phyloP scores from a whole-genome alignment of 2,797 vertebrate species.

The Epinephelus malabaricus region DNA sequence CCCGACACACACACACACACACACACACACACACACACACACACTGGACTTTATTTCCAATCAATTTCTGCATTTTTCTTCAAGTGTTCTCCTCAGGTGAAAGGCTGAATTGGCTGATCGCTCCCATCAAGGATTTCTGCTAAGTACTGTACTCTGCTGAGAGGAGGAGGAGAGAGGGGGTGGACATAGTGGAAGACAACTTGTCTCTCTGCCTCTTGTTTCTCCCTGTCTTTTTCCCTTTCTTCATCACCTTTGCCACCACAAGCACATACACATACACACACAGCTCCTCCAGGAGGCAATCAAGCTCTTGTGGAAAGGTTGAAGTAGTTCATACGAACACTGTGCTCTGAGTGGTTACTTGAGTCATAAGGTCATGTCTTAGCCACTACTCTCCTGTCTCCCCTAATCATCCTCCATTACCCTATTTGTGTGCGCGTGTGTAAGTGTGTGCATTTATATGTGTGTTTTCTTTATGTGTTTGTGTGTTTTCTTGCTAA shows the following conservation, averaged over 20 bases:
- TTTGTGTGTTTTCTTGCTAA: constrained; percentile 34
- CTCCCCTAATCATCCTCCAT: constrained; percentile 79
- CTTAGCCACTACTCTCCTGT: constrained; percentile 71
- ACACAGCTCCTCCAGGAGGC: constrained; percentile 70
- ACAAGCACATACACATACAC: constrained; percentile 14
- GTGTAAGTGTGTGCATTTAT: constrained; percentile 19
- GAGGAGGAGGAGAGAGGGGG: constrained; percentile 28
- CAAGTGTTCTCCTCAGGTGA: constrained; percentile 79
- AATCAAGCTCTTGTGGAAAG: constrained; percentile 82
- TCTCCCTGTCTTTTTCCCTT: constrained; percentile 61
- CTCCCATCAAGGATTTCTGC: constrained; percentile 78
- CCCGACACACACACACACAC: constrained; percentile 2
- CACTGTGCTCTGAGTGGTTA: constrained; percentile 69
- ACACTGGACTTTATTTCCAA: constrained; percentile 67
- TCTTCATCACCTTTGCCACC: constrained; percentile 66
- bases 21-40: constrained; percentile 3
- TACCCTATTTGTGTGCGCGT: constrained; percentile 62
- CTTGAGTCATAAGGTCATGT: constrained; percentile 79
- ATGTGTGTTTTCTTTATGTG: constrained; percentile 2
- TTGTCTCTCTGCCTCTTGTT: constrained; percentile 62
- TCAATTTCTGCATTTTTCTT: constrained; percentile 73
- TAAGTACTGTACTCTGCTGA: constrained; percentile 64
- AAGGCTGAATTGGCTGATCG: constrained; percentile 70
- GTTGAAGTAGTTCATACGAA: constrained; percentile 70
- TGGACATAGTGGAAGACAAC: constrained; percentile 48